phyloP scores from a whole-genome alignment of 2,888 invertebrate species.

The Caenorhabditis macrosperma region DNA sequence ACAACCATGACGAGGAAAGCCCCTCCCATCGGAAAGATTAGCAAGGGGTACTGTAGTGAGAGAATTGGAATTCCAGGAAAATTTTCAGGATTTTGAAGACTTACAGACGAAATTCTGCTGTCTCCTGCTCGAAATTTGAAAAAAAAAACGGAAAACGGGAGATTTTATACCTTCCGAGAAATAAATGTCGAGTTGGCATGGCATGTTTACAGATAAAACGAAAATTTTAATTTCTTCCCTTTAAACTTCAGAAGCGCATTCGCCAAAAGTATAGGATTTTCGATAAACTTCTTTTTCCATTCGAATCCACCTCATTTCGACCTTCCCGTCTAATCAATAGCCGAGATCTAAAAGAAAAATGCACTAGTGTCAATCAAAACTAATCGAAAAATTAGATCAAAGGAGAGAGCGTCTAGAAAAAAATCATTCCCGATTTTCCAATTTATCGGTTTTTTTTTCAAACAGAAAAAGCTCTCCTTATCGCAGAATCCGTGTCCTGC shows the following conservation, averaged over 20 bases:
- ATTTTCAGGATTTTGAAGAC: neutral
- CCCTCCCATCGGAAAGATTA: constrained; percentile 5
- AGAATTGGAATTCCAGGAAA: neutral
- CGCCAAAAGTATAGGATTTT: too few relatives aligned
- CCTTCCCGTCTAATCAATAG: neutral
- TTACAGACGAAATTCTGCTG: too few relatives aligned
- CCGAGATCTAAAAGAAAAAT: constrained; percentile 2
- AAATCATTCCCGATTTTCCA: neutral
- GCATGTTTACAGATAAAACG: too few relatives aligned
- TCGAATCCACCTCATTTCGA: too few relatives aligned
- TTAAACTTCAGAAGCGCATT: too few relatives aligned
- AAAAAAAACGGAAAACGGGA: too few relatives aligned
- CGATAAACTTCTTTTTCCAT: too few relatives aligned
- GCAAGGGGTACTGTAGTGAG: constrained; percentile 6
- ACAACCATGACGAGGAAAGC: constrained; percentile 40
- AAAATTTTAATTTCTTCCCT: too few relatives aligned
- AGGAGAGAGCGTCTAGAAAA: constrained; percentile 19
- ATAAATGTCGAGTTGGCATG: too few relatives aligned
- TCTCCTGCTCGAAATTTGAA: too few relatives aligned
- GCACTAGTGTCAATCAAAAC: constrained; percentile 61
- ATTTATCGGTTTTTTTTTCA: neutral
- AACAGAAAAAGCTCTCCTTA: neutral
- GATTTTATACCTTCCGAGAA: too few relatives aligned
- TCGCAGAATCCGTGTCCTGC: too few relatives aligned
- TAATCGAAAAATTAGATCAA: constrained; percentile 58